Evolutionary conservation across 2,113 vertebrate species (phyloP).

Genomic region (Galbula dea): DNA sequence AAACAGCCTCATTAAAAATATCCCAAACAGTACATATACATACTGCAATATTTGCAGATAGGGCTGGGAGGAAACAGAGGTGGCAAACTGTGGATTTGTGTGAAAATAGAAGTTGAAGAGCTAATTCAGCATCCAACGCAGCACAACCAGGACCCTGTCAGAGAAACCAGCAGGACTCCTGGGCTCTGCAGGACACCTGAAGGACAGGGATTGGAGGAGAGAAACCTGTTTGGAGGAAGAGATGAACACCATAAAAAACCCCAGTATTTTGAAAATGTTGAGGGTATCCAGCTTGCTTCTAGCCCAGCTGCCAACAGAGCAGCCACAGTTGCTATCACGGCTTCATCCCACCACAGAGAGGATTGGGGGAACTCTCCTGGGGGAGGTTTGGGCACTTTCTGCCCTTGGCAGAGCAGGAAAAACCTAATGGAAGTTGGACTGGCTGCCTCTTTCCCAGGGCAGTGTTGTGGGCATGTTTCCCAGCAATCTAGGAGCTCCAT

Average conservation of each 20-base stretch:
- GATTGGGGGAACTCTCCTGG: fast-evolving
- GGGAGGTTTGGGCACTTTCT: fast-evolving
- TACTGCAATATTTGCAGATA: neutral
- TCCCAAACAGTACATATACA: neutral
- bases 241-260: neutral
- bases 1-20: neutral
- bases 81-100: neutral
- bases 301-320: neutral
- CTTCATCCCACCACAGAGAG: neutral
- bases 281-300: neutral
- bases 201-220: neutral
- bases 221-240: neutral
- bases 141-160: neutral
- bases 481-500: neutral
- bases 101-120: neutral
- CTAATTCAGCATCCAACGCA: neutral
- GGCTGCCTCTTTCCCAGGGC: neutral
- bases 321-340: neutral
- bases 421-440: neutral
- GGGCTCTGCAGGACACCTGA: neutral
- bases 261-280: neutral
- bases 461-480: neutral
- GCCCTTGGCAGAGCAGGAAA: neutral
- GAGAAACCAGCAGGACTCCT: neutral
- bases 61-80: neutral